Percentiles rank a stretch among this genome's conserved stretches.
Conservation (phyloP, 2,888 invertebrate species). For the Lepetodrilus schrolli region DNA sequence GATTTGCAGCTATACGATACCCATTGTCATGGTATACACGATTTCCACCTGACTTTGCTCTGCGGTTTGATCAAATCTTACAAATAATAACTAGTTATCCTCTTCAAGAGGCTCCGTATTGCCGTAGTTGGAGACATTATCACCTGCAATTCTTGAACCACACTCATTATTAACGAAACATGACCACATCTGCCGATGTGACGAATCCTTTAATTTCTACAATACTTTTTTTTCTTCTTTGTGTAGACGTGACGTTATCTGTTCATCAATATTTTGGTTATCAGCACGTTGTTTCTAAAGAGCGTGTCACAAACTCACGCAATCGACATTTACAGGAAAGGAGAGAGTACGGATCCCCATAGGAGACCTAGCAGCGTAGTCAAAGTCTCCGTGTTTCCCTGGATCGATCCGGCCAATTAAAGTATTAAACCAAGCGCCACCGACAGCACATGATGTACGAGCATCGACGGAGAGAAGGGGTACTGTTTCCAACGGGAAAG, state of each 20-base stretch:
- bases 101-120: too few species aligned
- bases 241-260: not conserved
- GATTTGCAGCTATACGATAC: too few species aligned
- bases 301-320: not conserved
- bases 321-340: not conserved
- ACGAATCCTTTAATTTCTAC: slow-evolving; percentile 6
- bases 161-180: not conserved
- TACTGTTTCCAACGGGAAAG: not conserved
- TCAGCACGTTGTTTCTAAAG: slow-evolving; percentile 1
- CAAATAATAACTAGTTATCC: too few species aligned
- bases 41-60: too few species aligned
- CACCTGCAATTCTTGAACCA: not conserved
- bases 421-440: slow-evolving; percentile 29
- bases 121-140: not conserved
- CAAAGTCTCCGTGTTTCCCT: not conserved
- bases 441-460: slow-evolving; percentile 21
- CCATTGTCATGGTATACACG: too few species aligned
- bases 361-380: not conserved
- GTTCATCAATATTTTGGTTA: not conserved
- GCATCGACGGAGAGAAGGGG: not conserved
- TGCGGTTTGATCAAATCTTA: too few species aligned
- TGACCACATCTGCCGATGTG: not conserved
- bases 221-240: too few species aligned
- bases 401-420: slow-evolving; percentile 28
- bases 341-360: not conserved